A percentile compares a stretch with the other conserved stretches of the same genome.
These are phyloP conservation scores for Macrocentrus cingulum DNA, from an alignment of 1,140 invertebrate species.

Conservation along the genomic window DNA sequence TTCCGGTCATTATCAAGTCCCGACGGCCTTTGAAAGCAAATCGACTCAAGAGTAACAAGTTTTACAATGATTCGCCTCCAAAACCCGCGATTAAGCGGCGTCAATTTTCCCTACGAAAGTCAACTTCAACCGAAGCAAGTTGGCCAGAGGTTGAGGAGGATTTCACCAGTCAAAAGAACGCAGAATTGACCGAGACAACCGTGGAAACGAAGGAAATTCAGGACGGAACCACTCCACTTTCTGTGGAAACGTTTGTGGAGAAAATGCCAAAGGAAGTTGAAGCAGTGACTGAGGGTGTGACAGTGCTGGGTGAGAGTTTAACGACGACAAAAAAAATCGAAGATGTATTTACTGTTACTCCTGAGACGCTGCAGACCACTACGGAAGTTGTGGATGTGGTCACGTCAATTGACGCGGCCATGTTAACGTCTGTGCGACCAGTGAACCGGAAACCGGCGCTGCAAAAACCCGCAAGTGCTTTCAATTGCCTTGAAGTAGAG, in stretches of 20 bases:
- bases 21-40: slow-evolving; percentile 44
- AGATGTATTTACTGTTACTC: not conserved
- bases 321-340: not conserved
- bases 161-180: not conserved
- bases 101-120: too few relatives aligned
- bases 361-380: not conserved
- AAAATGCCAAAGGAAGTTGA: not conserved
- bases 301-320: not conserved
- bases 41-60: slow-evolving; percentile 46
- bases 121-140: too few relatives aligned
- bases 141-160: too few relatives aligned
- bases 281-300: not conserved
- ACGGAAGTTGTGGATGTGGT: not conserved
- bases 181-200: not conserved
- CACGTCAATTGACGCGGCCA: not conserved
- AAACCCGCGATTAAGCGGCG: slow-evolving; percentile 50
- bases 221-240: not conserved
- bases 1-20: slow-evolving; percentile 49
- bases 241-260: too few relatives aligned
- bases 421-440: slow-evolving; percentile 2
- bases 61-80: slow-evolving; percentile 49
- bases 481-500: slow-evolving; percentile 62
- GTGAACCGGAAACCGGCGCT: slow-evolving; percentile 1
- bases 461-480: slow-evolving; percentile 33
- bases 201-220: not conserved